Percentiles rank a stretch among this genome's conserved stretches.
These are phyloP conservation scores for Hypotaenidia philippensis DNA, from an alignment of 2,797 vertebrate genomes.

Conservation along the genomic window DNA sequence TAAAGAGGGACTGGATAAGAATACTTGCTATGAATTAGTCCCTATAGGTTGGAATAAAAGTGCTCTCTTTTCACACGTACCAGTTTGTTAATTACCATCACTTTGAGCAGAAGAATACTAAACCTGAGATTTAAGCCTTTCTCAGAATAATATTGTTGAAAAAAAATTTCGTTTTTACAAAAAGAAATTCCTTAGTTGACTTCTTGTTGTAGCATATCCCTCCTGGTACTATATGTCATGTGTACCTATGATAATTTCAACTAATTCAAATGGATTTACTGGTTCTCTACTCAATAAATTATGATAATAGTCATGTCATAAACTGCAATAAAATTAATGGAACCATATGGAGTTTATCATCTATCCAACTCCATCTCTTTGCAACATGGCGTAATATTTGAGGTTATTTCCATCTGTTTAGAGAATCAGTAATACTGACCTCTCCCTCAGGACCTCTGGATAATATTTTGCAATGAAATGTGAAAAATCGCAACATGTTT, in stretches of 20 bases:
- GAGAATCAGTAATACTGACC: background rate
- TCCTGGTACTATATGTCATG: background rate
- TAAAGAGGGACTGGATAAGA: background rate
- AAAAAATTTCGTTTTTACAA: background rate
- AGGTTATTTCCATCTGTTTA: background rate
- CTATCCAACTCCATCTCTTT: background rate
- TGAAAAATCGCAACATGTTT: background rate
- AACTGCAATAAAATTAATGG: background rate
- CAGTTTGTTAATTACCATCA: conserved; percentile 8
- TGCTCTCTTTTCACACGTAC: background rate
- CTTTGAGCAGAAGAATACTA: conserved; percentile 2
- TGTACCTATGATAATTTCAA: background rate
- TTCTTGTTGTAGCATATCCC: background rate
- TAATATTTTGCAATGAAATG: background rate
- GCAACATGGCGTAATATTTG: background rate
- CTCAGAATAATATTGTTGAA: background rate
- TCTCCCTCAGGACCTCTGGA: background rate
- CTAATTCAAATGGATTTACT: background rate
- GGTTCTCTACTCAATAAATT: background rate
- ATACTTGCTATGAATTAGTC: background rate
- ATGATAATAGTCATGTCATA: background rate
- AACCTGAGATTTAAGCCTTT: background rate
- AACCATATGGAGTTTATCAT: background rate
- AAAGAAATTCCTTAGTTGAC: background rate
- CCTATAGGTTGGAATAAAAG: conserved; percentile 1